Conservation (phyloP, 1,140 invertebrate genomes). For the Danaus plexippus region DNA sequence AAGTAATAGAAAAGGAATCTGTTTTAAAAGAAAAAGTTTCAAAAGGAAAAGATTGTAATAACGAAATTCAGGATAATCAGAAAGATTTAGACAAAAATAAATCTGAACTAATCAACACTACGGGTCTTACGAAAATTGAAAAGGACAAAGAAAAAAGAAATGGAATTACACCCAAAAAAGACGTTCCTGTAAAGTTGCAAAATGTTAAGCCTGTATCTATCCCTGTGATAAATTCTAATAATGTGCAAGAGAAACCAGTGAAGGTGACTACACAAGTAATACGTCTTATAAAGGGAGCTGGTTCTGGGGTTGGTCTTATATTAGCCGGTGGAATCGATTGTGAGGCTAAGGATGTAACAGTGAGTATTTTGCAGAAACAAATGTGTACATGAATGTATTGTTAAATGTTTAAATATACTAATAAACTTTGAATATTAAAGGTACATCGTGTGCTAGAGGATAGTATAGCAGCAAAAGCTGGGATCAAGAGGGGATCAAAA, state of each 20-base stretch:
- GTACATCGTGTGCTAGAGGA: conserved; percentile 89
- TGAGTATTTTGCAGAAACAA: conserved; percentile 56
- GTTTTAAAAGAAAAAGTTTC: conserved; percentile 11
- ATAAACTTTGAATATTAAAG: conserved; percentile 57
- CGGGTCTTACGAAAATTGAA: conserved; percentile 6
- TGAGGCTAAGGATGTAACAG: conserved; percentile 92
- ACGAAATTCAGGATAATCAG: conserved; percentile 1
- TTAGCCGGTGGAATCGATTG: conserved; percentile 90
- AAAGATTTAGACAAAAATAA: no score
- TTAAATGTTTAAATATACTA: no score
- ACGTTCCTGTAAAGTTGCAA: not conserved
- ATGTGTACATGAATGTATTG: no score
- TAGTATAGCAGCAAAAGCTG: conserved; percentile 88
- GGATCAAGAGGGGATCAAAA: conserved; percentile 89
- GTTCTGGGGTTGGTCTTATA: conserved; percentile 87
- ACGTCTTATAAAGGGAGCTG: conserved; percentile 64
- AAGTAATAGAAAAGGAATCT: conserved; percentile 42
- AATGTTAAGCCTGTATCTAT: conserved; percentile 4
- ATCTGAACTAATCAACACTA: no score
- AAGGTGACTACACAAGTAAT: conserved; percentile 37
- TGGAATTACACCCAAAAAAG: conserved; percentile 9
- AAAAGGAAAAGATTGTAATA: conserved; percentile 17
- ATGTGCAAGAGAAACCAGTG: conserved; percentile 1
- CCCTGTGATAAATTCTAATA: conserved; percentile 2
- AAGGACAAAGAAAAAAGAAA: conserved; percentile 19